These are phyloP conservation scores for Urocynchramus pylzowi DNA, from an alignment of 2,113 vertebrate species.

Conservation along the genomic window DNA sequence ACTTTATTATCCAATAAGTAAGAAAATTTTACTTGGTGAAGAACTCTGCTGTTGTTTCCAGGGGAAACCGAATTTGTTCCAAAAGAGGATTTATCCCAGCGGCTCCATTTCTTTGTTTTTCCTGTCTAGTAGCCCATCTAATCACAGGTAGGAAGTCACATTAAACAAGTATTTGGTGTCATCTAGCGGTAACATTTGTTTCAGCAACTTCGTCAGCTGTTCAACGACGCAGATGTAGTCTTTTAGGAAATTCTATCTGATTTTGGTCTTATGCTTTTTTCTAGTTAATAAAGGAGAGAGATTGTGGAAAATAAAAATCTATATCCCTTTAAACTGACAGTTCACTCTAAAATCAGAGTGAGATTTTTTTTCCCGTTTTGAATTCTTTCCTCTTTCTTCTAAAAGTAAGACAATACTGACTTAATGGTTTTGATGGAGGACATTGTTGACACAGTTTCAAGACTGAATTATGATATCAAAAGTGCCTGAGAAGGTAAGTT, in stretches of 20 bases:
- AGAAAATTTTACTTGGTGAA: not conserved
- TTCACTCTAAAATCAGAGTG: not conserved
- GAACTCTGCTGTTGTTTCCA: not conserved
- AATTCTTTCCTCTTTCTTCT: not conserved
- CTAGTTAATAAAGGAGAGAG: not conserved
- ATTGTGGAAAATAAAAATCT: not conserved
- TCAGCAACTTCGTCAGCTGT: not conserved
- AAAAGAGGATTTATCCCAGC: not conserved
- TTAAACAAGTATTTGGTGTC: not conserved
- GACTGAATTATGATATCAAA: not conserved
- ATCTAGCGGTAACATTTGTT: not conserved
- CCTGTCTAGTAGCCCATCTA: fast-evolving
- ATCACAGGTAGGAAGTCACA: too few relatives aligned
- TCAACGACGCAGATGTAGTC: fast-evolving
- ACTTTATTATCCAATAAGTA: not conserved
- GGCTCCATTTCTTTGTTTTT: not conserved
- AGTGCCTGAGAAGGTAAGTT: not conserved
- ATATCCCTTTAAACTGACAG: not conserved
- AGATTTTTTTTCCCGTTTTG: not conserved
- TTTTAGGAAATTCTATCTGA: not conserved
- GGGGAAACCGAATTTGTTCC: not conserved
- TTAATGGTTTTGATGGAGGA: not conserved
- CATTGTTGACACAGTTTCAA: not conserved
- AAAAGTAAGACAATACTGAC: not conserved
- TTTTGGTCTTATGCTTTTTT: not conserved